phyloP scores from a whole-genome alignment of 2,888 invertebrate genomes.

The Cephus rjabovi region DNA sequence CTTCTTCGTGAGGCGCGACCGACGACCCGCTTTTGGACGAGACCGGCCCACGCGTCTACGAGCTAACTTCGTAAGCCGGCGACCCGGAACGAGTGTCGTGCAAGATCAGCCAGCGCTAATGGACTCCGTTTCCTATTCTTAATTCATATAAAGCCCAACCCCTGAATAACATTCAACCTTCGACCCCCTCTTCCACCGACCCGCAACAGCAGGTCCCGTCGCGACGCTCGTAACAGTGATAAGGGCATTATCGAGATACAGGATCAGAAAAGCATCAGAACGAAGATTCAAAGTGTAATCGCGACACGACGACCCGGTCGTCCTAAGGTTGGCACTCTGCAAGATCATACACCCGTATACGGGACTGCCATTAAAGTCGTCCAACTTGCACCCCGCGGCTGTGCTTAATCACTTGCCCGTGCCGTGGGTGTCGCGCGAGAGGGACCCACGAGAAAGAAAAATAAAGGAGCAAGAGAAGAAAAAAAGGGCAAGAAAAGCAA shows the following conservation, averaged over 20 bases:
- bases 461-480: no score
- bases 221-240: no score
- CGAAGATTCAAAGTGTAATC: not conserved
- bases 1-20: constrained; percentile 13
- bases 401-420: no score
- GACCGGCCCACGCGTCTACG: not conserved
- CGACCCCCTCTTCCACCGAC: no score
- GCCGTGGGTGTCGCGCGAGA: not conserved
- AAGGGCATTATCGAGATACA: not conserved
- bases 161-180: no score
- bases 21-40: not conserved
- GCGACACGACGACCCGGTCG: not conserved
- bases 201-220: no score
- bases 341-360: not conserved
- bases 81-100: not conserved
- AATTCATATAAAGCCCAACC: no score
- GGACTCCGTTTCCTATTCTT: not conserved
- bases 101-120: not conserved
- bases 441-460: no score
- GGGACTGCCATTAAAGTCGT: not conserved
- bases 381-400: no score
- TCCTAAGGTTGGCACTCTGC: not conserved
- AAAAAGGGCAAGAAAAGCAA: not conserved
- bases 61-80: not conserved
- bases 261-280: not conserved